Evolutionary conservation across 2,888 invertebrate species (phyloP), one percentile per base, ranked within the genome.

Genomic region (Parnassius mnemosyne): DNA sequence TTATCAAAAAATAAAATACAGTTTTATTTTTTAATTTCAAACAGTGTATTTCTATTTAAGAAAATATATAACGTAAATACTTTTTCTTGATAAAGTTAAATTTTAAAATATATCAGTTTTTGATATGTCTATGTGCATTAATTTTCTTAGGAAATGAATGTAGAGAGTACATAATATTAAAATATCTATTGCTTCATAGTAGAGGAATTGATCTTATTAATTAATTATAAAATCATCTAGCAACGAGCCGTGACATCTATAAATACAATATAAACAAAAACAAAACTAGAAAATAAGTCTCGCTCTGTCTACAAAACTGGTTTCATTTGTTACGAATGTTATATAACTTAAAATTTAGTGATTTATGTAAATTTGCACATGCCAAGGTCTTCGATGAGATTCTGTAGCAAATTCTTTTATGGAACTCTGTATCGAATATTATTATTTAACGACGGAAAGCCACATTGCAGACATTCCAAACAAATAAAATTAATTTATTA

Each of bases 291-390:
- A 51, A 44, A 12, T 20, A 25, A 16, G 10, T 57, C 16, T 53
- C 41, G 42, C 10, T 55, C 54, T n/a, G 25, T 59, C 42, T 46
- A 56, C 12, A 47, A 59, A 63, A 63, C 63, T 11, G 20, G 63
- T 59, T 63, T 50, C 25, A 50, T 57, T 34, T 59, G 55, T 58
- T 51, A 59, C 53, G 11, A 46, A 42, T 60, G 55, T 63, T 63
- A 56, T 52, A 47, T 65, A 62, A 74, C 69, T 67, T 67, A 69
- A 34, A 71, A 72, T 68, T 69, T 69, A 66, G 66, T 71, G 70
- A 71, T 72, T 65, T 74, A 70, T 72, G 56, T 66, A 67, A 70
- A 71, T 71, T 66, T 62, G 68, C 64, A 66, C 63, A 65, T 66
- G 62, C 61, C 71, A 72, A 74, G 74, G 74, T 66, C 69, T 66